A percentile compares a stretch with the other conserved stretches of the same genome.
Evolutionary conservation across 2,797 vertebrate species (phyloP).

Genomic region (Hydrolagus colliei): DNA sequence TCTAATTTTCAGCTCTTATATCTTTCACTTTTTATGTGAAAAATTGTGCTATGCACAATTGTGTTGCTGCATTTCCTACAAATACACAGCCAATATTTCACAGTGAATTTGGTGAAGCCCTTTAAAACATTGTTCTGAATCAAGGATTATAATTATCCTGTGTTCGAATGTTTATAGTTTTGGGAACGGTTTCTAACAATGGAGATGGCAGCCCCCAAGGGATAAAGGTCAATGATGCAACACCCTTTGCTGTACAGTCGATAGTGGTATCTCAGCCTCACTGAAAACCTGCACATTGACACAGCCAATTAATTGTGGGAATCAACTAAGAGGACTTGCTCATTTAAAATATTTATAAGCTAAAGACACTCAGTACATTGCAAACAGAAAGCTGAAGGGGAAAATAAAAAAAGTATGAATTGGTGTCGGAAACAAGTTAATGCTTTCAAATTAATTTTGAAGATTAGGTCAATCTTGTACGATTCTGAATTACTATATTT

Average conservation of each 20-base stretch:
- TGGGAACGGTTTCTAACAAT: no score
- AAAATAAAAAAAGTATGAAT: background rate
- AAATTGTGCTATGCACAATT: no score
- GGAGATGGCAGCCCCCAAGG: background rate
- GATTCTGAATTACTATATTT: background rate
- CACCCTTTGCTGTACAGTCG: background rate
- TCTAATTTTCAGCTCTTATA: no score
- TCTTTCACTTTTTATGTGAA: no score
- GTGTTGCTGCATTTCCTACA: no score
- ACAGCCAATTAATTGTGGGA: background rate
- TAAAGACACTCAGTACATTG: background rate
- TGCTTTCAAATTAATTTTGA: background rate
- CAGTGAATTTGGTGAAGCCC: no score
- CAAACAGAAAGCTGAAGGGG: background rate
- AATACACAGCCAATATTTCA: no score
- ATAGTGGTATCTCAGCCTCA: background rate
- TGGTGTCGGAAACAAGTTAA: background rate
- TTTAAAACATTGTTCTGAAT: no score
- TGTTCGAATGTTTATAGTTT: no score
- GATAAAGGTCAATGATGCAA: background rate
- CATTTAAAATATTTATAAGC: conserved; percentile 6
- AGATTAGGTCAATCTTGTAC: background rate
- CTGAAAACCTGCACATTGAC: background rate
- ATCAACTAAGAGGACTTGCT: background rate
- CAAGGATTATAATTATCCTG: no score